phyloP scores from a whole-genome alignment of 2,113 vertebrate species.

The Heptranchias perlo region DNA sequence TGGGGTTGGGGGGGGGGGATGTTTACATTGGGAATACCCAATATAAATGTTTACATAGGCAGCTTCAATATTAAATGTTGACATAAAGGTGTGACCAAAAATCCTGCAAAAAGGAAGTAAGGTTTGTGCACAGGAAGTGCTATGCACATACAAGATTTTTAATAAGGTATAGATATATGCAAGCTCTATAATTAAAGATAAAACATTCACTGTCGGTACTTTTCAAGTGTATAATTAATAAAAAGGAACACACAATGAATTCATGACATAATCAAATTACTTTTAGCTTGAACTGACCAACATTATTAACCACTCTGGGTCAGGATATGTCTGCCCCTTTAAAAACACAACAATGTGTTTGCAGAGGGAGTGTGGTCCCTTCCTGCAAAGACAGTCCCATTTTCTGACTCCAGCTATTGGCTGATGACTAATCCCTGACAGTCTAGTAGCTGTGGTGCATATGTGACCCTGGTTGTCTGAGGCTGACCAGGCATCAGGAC shows the following conservation, averaged over 20 bases:
- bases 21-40: too few relatives aligned
- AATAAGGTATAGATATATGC: background rate
- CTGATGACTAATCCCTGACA: background rate
- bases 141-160: background rate
- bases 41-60: too few relatives aligned
- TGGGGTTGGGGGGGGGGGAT: background rate
- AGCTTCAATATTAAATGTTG: too few relatives aligned
- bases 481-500: background rate
- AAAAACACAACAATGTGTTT: too few relatives aligned
- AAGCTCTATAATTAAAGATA: too few relatives aligned
- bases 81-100: background rate
- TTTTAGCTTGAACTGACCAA: too few relatives aligned
- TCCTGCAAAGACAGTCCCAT: background rate
- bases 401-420: background rate
- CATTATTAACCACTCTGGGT: too few relatives aligned
- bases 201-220: too few relatives aligned
- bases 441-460: background rate
- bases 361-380: background rate
- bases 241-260: too few relatives aligned
- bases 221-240: too few relatives aligned
- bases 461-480: background rate
- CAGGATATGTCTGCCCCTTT: too few relatives aligned
- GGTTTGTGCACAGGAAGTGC: background rate
- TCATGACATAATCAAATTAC: too few relatives aligned
- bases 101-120: background rate